A percentile compares a stretch with the other conserved stretches of the same genome.
Evolutionary conservation across 2,113 vertebrate species (phyloP).

Genomic region (Chascanopsetta lugubris): DNA sequence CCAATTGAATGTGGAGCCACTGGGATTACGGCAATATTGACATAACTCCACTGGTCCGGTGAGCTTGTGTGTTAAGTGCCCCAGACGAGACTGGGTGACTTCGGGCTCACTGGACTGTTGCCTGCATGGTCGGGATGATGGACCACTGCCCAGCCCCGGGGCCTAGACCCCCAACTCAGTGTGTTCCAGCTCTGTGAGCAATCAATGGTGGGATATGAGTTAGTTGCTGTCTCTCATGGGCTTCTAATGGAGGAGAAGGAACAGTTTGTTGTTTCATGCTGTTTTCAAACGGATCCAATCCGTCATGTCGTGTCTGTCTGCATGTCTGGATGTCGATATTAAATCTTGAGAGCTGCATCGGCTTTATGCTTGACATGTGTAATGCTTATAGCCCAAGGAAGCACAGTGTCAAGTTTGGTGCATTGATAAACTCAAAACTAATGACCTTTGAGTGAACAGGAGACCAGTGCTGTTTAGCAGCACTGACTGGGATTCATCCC

Average conservation of each 20-base stretch:
- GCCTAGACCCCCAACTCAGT: constrained; percentile 50
- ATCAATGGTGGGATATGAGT: constrained; percentile 57
- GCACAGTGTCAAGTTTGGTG: too few relatives aligned
- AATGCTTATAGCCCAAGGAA: too few relatives aligned
- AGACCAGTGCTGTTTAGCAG: too few relatives aligned
- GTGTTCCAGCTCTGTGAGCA: constrained; percentile 55
- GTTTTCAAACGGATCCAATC: not conserved
- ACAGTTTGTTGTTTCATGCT: constrained; percentile 11
- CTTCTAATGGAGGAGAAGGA: constrained; percentile 13
- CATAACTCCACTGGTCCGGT: constrained; percentile 61
- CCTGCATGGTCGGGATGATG: constrained; percentile 51
- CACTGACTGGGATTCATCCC: too few relatives aligned
- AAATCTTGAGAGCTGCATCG: too few relatives aligned
- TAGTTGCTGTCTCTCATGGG: not conserved
- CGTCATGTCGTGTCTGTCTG: not conserved
- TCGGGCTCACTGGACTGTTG: constrained; percentile 35
- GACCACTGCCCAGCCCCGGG: constrained; percentile 47
- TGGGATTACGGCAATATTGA: constrained; percentile 70
- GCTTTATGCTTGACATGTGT: too few relatives aligned
- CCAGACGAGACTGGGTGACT: constrained; percentile 47
- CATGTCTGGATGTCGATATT: too few relatives aligned
- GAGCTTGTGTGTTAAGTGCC: constrained; percentile 58
- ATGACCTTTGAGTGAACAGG: too few relatives aligned
- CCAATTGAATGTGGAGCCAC: constrained; percentile 47
- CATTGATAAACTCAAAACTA: too few relatives aligned